phyloP scores from a whole-genome alignment of 1,140 invertebrate genomes.

The Onthophagus taurus region DNA sequence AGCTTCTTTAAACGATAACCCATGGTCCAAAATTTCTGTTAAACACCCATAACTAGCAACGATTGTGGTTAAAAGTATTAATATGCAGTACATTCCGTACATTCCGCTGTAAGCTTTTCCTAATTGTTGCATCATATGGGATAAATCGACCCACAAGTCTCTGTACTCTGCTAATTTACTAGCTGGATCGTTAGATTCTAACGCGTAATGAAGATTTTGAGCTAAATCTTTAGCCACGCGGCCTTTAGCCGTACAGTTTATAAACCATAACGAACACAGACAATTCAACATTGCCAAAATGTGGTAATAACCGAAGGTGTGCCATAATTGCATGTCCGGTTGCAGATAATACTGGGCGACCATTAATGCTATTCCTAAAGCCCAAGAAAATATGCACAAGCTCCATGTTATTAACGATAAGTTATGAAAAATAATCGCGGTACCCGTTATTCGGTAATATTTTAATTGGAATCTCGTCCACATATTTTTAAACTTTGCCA shows the following conservation, averaged over 20 bases:
- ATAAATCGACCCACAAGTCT: conserved; percentile 57
- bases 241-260: conserved; percentile 55
- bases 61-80: conserved; percentile 59
- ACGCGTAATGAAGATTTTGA: conserved; percentile 46
- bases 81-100: conserved; percentile 59
- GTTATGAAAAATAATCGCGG: conserved; percentile 51
- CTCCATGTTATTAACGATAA: conserved; percentile 49
- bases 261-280: conserved; percentile 54
- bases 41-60: conserved; percentile 55
- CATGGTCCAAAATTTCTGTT: conserved; percentile 58
- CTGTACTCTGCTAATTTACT: conserved; percentile 51
- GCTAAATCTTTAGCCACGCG: conserved; percentile 51
- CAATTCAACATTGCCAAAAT: conserved; percentile 60
- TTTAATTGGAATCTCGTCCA: conserved; percentile 58
- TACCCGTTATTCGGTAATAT: conserved; percentile 53
- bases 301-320: conserved; percentile 57
- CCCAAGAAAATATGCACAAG: conserved; percentile 53
- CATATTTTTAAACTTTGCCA: conserved; percentile 63
- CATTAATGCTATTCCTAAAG: conserved; percentile 48
- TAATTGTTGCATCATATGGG: conserved; percentile 62
- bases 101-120: conserved; percentile 58
- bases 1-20: conserved; percentile 56
- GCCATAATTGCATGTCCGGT: conserved; percentile 55
- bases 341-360: conserved; percentile 56
- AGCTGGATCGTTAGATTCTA: conserved; percentile 48